Conservation (phyloP, 1,140 invertebrate species). For the Nephotettix cincticeps region DNA sequence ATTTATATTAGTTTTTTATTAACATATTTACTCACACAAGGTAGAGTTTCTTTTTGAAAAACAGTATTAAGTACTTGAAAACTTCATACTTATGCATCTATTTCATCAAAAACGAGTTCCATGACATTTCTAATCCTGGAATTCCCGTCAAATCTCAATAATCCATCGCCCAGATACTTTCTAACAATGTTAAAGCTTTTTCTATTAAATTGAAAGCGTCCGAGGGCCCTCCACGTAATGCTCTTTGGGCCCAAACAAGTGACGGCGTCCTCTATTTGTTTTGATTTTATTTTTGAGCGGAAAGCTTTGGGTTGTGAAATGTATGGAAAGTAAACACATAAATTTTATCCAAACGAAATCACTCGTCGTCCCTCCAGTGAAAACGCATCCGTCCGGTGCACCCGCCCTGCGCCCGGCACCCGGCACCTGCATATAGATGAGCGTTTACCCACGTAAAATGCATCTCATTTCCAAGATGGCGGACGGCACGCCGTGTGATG, state of each 20-base stretch:
- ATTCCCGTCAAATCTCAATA: too few species aligned
- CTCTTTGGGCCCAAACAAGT: not conserved
- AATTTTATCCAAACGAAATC: conserved; percentile 20
- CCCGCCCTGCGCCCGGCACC: not conserved
- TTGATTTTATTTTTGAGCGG: conserved; percentile 21
- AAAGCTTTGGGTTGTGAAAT: conserved; percentile 22
- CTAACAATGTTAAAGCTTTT: conserved; percentile 12
- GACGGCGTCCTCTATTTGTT: conserved; percentile 14
- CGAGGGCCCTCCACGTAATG: conserved; percentile 20
- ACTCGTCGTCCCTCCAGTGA: not conserved
- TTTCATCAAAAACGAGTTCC: too few species aligned
- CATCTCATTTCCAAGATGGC: not conserved
- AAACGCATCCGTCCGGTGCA: not conserved
- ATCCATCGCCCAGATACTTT: too few species aligned
- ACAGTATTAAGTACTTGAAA: too few species aligned
- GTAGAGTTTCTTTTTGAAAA: too few species aligned
- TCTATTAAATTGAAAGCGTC: conserved; percentile 18
- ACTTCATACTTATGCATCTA: too few species aligned
- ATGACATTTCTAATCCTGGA: too few species aligned
- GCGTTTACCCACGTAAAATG: conserved; percentile 12
- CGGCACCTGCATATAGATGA: conserved; percentile 13
- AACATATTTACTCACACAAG: too few species aligned
- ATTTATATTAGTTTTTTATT: too few species aligned
- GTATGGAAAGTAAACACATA: conserved; percentile 22
- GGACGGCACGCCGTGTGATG: too few species aligned